phyloP scores from a whole-genome alignment of 1,140 invertebrate species.

The Diabrotica virgifera region DNA sequence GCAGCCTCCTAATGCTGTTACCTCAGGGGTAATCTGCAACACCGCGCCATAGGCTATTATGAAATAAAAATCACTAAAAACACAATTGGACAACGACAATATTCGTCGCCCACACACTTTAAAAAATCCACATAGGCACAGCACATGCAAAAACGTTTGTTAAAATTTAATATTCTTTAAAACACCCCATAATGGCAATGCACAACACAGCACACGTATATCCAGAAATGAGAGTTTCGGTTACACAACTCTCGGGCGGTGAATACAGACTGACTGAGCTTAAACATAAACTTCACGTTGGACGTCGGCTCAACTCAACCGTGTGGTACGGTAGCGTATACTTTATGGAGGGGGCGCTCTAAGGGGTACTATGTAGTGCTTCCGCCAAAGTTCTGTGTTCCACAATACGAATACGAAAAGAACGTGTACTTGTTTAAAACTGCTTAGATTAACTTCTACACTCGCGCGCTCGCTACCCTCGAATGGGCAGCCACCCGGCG shows the following conservation, averaged over 20 bases:
- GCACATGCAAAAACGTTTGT: constrained; percentile 31
- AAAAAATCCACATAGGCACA: constrained; percentile 31
- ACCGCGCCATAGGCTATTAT: constrained; percentile 46
- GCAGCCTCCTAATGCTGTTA: constrained; percentile 45
- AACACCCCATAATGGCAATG: constrained; percentile 36
- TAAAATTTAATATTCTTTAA: constrained; percentile 17
- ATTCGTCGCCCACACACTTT: constrained; percentile 24
- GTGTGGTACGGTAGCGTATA: constrained; percentile 40
- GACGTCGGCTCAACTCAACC: constrained; percentile 27
- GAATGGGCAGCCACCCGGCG: constrained; percentile 39
- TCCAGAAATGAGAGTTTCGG: constrained; percentile 16
- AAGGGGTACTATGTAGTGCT: constrained; percentile 43
- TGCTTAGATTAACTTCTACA: constrained; percentile 16
- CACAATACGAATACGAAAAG: constrained; percentile 13
- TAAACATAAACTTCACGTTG: constrained; percentile 10
- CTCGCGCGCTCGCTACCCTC: constrained; percentile 39
- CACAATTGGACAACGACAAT: constrained; percentile 27
- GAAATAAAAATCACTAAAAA: constrained; percentile 31
- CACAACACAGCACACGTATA: constrained; percentile 33
- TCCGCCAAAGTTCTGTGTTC: constrained; percentile 28
- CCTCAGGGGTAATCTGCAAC: constrained; percentile 46
- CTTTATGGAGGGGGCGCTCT: constrained; percentile 42
- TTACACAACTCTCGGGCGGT: constrained; percentile 19
- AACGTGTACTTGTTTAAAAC: constrained; percentile 22
- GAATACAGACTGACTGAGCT: constrained; percentile 31